Conservation (phyloP, 2,113 vertebrate genomes). For the Chloebia gouldiae region DNA sequence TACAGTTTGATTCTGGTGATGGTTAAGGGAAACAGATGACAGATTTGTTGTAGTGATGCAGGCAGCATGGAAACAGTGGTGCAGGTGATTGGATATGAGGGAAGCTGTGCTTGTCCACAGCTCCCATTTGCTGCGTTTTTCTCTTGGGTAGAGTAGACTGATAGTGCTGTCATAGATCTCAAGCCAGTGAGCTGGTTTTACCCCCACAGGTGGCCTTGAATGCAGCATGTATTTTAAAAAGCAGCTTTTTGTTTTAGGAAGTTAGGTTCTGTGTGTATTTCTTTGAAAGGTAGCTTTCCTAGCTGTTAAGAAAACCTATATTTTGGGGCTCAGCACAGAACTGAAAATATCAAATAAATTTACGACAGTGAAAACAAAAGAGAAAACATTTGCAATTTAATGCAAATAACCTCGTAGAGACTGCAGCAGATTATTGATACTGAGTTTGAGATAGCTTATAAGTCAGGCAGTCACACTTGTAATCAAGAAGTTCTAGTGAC, state of each 20-base stretch:
- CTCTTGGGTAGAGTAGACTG: neutral
- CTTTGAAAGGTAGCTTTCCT: neutral
- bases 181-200: neutral
- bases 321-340: neutral
- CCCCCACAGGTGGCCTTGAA: neutral
- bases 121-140: neutral
- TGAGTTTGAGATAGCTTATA: neutral
- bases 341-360: neutral
- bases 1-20: neutral
- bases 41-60: neutral
- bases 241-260: neutral
- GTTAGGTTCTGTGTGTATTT: neutral
- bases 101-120: neutral
- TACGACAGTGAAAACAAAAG: neutral
- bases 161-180: neutral
- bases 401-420: neutral
- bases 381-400: neutral
- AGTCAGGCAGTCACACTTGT: neutral
- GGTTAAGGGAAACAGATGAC: neutral
- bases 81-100: neutral
- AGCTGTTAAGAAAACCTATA: neutral
- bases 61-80: neutral
- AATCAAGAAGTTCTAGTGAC: neutral
- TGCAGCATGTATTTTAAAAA: neutral
- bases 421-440: neutral